Base-by-base conservation (phyloP, 2,888 invertebrate species). In the Agrochola lota region DNA sequence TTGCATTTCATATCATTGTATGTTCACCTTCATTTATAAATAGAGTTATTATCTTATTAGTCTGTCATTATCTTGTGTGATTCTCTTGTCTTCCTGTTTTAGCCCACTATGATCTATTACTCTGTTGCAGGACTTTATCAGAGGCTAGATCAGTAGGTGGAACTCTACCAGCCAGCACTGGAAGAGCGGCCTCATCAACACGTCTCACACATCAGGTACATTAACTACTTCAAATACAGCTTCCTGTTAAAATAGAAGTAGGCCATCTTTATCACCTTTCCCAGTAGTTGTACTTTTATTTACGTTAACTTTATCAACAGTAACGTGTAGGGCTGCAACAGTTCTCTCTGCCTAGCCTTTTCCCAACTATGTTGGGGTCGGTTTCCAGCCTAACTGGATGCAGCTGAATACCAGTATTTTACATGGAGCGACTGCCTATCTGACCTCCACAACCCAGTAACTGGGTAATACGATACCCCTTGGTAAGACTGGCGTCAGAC, bases 111-210 rank as follows among this genome's bases (percentile, higher is more conserved):
- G 70, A 55, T 63, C 15, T 76, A 46, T 46, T 4, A 23, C 23
- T 59, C 15, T 67, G 55, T 78, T 81, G 0, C 74, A 96, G 96
- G 74, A 96, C 96, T 43, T 80, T 96, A 60, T 96, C 96, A 23
- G 96, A 96, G 83, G 96, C 96, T n/a, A 91, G 96, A 17, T 96
- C 96, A 2, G 95, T 96, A 1, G 96, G 96, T 6, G 96, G 96
- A 0, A 96, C 96, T 4, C 87, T 96, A 4, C 96, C 96, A 2
- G 96, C 96, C 23, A 96, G 96, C 72, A 96, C 96, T 0, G 96
- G 96, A 0, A 90, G 96, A 87, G 96, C 96, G 0, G 96, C 96
- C 0, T 96, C 96, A 0, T 96, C 96, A 0, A 96, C 96, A 8
- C 92, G 96, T 70, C 91, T 96, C 0, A 96, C 96, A 11, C 96